These are phyloP conservation scores for Lepidocolaptes lacrymiger DNA, from an alignment of 2,797 vertebrate genomes.

Conservation along the genomic window DNA sequence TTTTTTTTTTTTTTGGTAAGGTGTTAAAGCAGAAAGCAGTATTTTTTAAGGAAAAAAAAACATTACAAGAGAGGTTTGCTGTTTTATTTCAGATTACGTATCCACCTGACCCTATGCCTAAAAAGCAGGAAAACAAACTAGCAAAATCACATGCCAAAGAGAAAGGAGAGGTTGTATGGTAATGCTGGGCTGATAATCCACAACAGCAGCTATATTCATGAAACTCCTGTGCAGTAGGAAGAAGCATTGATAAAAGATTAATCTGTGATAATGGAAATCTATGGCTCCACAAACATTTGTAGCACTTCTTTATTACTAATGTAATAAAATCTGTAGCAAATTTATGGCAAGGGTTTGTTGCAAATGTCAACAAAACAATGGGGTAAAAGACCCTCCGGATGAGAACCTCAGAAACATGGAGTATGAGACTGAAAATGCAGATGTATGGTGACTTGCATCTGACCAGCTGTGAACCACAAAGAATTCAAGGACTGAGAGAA, in stretches of 20 bases:
- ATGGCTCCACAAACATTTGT: not conserved
- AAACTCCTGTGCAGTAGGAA: not conserved
- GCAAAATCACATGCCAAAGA: not conserved
- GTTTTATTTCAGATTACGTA: not conserved
- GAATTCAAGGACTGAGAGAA: not conserved
- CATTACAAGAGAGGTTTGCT: not conserved
- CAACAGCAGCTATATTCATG: rapidly evolving
- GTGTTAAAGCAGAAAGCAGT: not conserved
- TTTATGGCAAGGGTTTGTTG: not conserved
- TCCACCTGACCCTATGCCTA: not conserved
- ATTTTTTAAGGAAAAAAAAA: not conserved
- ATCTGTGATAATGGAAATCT: not conserved
- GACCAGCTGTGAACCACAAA: not conserved
- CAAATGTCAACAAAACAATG: not conserved
- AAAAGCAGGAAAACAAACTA: not conserved
- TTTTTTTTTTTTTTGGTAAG: not conserved
- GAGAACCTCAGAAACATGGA: rapidly evolving
- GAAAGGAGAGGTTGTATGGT: not conserved
- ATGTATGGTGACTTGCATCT: rapidly evolving
- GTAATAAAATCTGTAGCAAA: not conserved
- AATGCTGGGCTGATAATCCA: not conserved
- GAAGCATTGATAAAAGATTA: not conserved
- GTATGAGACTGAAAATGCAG: not conserved
- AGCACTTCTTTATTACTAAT: not conserved
- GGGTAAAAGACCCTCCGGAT: rapidly evolving